phyloP scores from a whole-genome alignment of 2,113 vertebrate species.

The Salvelinus alpinus region DNA sequence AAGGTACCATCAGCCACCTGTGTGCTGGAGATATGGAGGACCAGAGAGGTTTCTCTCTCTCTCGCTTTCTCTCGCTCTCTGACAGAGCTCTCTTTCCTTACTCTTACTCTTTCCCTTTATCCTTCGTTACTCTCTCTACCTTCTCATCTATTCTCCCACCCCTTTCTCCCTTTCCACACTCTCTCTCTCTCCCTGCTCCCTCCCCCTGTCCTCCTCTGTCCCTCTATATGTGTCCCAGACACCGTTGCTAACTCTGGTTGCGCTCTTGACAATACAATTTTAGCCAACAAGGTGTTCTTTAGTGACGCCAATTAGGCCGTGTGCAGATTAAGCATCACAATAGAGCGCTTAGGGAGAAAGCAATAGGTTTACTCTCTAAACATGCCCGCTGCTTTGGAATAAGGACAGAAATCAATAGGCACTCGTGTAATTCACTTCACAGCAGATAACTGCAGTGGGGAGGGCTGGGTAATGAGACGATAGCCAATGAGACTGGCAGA shows the following conservation, averaged over 20 bases:
- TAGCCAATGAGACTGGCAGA: slow-evolving; percentile 42
- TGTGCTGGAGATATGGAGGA: no score
- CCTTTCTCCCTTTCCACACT: neutral
- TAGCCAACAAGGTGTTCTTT: slow-evolving; percentile 50
- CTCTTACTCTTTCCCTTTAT: no score
- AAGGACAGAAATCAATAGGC: slow-evolving; percentile 69
- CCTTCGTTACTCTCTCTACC: no score
- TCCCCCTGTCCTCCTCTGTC: neutral
- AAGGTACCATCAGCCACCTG: no score
- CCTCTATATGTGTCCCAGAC: neutral
- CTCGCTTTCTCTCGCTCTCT: no score
- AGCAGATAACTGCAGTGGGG: slow-evolving; percentile 50
- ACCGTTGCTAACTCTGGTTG: no score
- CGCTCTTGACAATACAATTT: no score
- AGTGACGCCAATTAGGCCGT: slow-evolving; percentile 57
- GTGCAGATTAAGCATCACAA: slow-evolving; percentile 47
- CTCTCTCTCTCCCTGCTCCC: neutral
- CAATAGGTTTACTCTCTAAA: slow-evolving; percentile 63
- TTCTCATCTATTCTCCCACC: neutral
- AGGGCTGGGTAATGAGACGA: slow-evolving; percentile 34
- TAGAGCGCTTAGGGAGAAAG: slow-evolving; percentile 49
- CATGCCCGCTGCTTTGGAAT: slow-evolving; percentile 50
- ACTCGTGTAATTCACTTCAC: slow-evolving; percentile 66
- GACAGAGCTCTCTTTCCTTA: no score
- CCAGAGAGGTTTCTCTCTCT: no score